Percentiles rank a stretch among this genome's conserved stretches.
Evolutionary conservation across 2,113 vertebrate species (phyloP).

Genomic region (Hyla sarda): DNA sequence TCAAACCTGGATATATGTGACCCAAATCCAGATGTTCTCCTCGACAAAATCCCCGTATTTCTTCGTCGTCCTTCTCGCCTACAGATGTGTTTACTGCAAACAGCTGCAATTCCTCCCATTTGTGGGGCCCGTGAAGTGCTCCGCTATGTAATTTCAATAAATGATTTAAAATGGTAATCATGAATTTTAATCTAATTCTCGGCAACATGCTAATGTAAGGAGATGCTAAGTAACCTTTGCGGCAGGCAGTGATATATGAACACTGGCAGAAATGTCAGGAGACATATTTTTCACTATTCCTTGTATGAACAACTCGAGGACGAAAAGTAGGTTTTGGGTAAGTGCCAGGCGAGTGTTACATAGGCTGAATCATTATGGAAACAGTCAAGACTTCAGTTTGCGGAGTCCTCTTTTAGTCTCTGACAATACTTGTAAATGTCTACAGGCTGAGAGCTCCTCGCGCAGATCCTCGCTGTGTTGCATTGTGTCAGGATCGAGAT

Average conservation of each 20-base stretch:
- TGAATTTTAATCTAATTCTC: constrained; percentile 70
- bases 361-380: constrained; percentile 5
- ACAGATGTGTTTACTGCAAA: constrained; percentile 59
- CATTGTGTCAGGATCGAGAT: background rate
- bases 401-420: background rate
- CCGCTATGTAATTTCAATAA: constrained; percentile 65
- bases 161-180: constrained; percentile 71
- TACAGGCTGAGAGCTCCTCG: background rate
- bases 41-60: constrained; percentile 15
- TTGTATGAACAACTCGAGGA: constrained; percentile 1
- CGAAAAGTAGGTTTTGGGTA: constrained; percentile 26
- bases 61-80: background rate
- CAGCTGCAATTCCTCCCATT: constrained; percentile 62
- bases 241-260: constrained; percentile 64
- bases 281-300: constrained; percentile 63
- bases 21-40: constrained; percentile 49
- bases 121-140: constrained; percentile 63
- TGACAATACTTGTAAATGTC: background rate
- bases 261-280: constrained; percentile 66
- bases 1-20: constrained; percentile 4
- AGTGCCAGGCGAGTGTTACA: constrained; percentile 19
- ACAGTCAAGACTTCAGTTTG: background rate
- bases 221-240: constrained; percentile 71
- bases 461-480: background rate
- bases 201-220: constrained; percentile 66